phyloP scores from a whole-genome alignment of 2,888 invertebrate species.

The Drosophila atripex region DNA sequence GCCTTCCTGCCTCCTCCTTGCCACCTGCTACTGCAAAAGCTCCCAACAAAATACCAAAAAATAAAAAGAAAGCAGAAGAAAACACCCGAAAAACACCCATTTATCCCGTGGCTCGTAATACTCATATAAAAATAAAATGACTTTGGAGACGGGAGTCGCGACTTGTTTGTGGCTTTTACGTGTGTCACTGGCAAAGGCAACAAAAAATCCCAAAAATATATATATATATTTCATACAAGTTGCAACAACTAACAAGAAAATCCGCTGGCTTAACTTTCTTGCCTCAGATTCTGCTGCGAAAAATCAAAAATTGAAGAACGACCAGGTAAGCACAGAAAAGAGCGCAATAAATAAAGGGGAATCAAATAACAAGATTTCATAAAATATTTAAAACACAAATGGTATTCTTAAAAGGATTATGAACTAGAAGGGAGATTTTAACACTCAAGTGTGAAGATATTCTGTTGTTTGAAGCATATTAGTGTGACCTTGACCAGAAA shows the following conservation, averaged over 20 bases:
- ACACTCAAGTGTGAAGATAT: too few species aligned
- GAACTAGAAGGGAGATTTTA: too few species aligned
- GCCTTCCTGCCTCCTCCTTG: background rate
- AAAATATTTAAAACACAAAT: too few species aligned
- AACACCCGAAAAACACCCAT: constrained; percentile 2
- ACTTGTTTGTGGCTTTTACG: constrained; percentile 67
- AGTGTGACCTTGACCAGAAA: too few species aligned
- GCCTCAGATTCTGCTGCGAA: background rate
- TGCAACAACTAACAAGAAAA: constrained; percentile 8
- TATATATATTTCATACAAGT: constrained; percentile 1
- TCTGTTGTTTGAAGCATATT: too few species aligned
- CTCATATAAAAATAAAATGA: constrained; percentile 39
- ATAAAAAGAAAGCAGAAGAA: background rate
- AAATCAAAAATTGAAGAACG: constrained; percentile 3
- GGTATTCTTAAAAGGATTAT: too few species aligned
- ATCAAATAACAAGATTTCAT: too few species aligned
- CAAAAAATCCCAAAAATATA: constrained; percentile 7
- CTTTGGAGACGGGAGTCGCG: constrained; percentile 40
- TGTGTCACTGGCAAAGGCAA: constrained; percentile 55
- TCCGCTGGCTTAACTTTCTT: constrained; percentile 11
- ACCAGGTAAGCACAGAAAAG: background rate
- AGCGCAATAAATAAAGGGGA: background rate
- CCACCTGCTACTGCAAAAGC: background rate
- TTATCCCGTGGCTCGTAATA: constrained; percentile 15
- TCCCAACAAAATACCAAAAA: background rate